Base-by-base conservation (phyloP, 1,140 invertebrate genomes). In the Solen grandis region DNA sequence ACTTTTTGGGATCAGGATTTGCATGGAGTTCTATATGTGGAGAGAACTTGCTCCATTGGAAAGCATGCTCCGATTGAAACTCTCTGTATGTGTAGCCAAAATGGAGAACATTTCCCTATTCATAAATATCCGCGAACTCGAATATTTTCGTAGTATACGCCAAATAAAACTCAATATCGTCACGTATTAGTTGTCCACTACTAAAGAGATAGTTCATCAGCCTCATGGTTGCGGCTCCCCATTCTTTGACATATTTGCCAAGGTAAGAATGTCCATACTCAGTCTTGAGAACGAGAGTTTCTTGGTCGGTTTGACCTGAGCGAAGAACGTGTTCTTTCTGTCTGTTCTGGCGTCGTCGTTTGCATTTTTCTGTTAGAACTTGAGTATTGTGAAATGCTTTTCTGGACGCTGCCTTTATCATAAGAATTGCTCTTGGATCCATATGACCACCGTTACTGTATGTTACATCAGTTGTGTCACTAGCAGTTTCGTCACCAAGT, bases 1-100 rank as follows among this genome's bases (percentile, higher is more conserved):
- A 5, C 66, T 29, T 55, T 70, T 70, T 2, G 50, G 46, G 10
- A 54, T 35, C 1, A 70, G 46, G 1, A 54, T 13, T 35, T 70
- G 66, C 29, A n/a, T n/a, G n/a, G n/a, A 70, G 29, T 35, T 70
- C 66, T 52, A 70, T 70, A n/a, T 70, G 46, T 10, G 46, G 41
- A 4, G 66, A 70, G 50, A 70, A 70, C 2, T 41, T 70, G 3
- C 27, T 31, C n/a, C n/a, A n/a, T n/a, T n/a, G n/a, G n/a, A n/a
- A n/a, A n/a, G n/a, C n/a, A n/a, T n/a, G n/a, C n/a, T 70, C 66
- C 0, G 66, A 27, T 33, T 70, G 41, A 1, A 52, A 25, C n/a
- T 70, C 66, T n/a, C 46, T 3, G 35, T 54, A 70, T 4, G 22
- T 33, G 19, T 70, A 16, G n/a, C 55, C 50, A 22, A 54, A 70